phyloP scores from a whole-genome alignment of 2,888 invertebrate genomes.

The Agapostemon virescens region DNA sequence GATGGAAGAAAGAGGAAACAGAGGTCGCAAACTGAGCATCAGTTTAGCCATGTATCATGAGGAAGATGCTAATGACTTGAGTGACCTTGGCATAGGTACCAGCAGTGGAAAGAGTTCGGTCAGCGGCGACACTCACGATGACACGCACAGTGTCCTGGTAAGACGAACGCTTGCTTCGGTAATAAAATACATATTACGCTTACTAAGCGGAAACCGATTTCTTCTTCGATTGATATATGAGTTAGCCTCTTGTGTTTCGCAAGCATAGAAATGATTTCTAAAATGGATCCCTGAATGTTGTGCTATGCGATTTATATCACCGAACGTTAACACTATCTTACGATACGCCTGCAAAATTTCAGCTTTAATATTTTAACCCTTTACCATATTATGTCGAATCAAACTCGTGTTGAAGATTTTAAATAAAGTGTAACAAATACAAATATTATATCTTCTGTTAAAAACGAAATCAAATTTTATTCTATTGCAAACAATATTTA shows the following conservation, averaged over 20 bases:
- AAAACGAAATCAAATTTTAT: too few species aligned
- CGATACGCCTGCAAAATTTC: not conserved
- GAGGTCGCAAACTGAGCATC: constrained; percentile 83
- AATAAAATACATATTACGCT: not conserved
- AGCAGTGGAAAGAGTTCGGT: constrained; percentile 79
- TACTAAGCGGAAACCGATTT: not conserved
- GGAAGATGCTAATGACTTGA: constrained; percentile 91
- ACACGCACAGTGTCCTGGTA: constrained; percentile 78
- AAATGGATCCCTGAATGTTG: not conserved
- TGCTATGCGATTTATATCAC: not conserved
- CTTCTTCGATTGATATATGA: not conserved
- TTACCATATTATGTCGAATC: too few species aligned
- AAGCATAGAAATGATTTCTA: not conserved
- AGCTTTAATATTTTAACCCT: too few species aligned
- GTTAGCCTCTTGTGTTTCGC: not conserved
- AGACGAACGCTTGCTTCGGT: constrained; percentile 43
- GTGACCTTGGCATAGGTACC: constrained; percentile 88
- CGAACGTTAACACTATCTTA: not conserved
- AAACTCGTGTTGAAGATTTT: too few species aligned
- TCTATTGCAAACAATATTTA: too few species aligned
- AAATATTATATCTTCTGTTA: too few species aligned
- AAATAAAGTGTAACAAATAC: too few species aligned
- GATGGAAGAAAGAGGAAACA: constrained; percentile 89
- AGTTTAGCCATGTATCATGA: constrained; percentile 88
- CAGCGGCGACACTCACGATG: constrained; percentile 79